Evolutionary conservation across 2,797 vertebrate genomes (phyloP), one percentile per base, ranked within the genome.

Genomic region (Ambastaia sidthimunki): DNA sequence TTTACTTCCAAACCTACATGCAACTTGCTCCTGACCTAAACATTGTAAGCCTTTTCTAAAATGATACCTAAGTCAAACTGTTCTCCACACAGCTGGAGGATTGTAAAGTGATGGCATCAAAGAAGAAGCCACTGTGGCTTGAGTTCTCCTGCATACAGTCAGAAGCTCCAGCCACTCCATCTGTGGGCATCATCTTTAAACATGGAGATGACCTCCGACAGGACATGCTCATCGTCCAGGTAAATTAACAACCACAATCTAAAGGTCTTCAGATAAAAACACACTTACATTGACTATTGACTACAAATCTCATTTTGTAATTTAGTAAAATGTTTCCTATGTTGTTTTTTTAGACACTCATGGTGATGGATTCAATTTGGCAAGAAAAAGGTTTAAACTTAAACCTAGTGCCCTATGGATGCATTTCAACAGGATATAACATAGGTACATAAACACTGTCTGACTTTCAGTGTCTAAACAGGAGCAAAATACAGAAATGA

Each of bases 191-290:
- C 21, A 95, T 95, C 85, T 95, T 95, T 85, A 95, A 95, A 86
- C 76, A 93, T 23, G 94, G 94, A 0, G 94, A 95, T 60, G 94
- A 95, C 87, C 92, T 95, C 31, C 83, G 94, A 44, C 94, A 95
- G 89, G 94, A 95, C 88, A 95, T 95, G 94, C 90, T 95, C 31
- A 81, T 95, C 82, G 90, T 95, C 78, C 93, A 95, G 92, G 94
- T 94, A 11, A 57, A 67, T 21, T 23, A 70, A 10, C 37, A 57
- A 12, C 23, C 21, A 11, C 16, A 63, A 10, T n/a, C 7, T n/a
- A n/a, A 63, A 4, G 7, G 3, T 18, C 3, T 34, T 19, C 19
- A 7, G 25, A 74, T 48, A 63, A 63, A 3, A 6, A 18, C 4
- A 4, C 16, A 18, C 19, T 18, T 7, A 52, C 66, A 52, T 48